Evolutionary conservation across 2,113 vertebrate species (phyloP), one percentile per base, ranked within the genome.

Genomic region (Saguinus imperator): DNA sequence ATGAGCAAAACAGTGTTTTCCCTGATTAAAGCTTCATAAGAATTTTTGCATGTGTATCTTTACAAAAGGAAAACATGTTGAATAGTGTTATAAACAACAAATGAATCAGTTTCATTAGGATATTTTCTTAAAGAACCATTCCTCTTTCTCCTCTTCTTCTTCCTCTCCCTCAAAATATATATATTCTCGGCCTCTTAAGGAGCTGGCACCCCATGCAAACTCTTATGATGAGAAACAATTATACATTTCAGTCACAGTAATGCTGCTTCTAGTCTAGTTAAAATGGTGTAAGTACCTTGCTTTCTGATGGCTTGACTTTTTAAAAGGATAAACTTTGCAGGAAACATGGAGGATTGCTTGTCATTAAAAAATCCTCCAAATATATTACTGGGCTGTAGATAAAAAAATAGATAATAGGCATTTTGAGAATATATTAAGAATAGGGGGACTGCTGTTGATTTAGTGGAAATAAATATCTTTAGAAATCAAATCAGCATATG

Each of bases 391-490:
- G 12, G n/a, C 4, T 91, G 61, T 76, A 82, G 35, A 52, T 90
- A 1, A 64, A 68, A 68, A 87, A 86, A 14, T 83, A 25, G 21
- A 50, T 76, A 48, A 45, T 73, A 58, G 23, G 5, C 10, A 72
- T 52, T 88, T 89, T 82, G 61, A 90, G 3, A 61, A 72, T 81
- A 25, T 55, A 20, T 52, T 95, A 13, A 32, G 27, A 32, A 23
- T 37, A 37, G 43, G 6, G 16, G 13, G 16, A 86, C 10, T 96
- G 25, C 20, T 85, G 37, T 61, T 94, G 12, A 52, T 68, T 73
- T 79, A 92, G 92, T 92, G 17, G 52, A 86, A 91, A 89, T 80
- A 23, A 11, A 45, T 96, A 77, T 76, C 17, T 52, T 91, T 87
- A 76, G 64, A 96, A 96, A 82, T 88, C 8, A 64, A 86, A 3